phyloP scores from a whole-genome alignment of 2,113 vertebrate genomes.

The Pteruthius melanotis region DNA sequence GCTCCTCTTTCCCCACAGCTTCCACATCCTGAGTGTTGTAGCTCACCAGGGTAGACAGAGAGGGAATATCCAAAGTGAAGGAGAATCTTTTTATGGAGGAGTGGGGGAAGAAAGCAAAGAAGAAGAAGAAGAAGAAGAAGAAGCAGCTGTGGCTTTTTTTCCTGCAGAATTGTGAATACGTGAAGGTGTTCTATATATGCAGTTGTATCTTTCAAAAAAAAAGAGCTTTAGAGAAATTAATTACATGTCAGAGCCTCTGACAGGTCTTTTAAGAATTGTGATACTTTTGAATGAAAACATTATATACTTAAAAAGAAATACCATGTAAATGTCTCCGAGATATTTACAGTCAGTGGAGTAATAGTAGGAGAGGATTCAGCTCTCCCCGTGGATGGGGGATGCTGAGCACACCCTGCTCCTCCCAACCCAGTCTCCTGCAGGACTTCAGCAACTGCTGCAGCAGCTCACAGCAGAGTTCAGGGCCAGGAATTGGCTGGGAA shows the following conservation, averaged over 20 bases:
- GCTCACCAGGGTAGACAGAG: not conserved
- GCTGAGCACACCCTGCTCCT: not conserved
- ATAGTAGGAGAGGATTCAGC: slow-evolving; percentile 28
- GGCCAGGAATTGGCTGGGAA: not conserved
- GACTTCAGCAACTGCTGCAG: not conserved
- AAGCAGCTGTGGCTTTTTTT: slow-evolving; percentile 7
- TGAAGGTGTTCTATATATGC: slow-evolving; percentile 32
- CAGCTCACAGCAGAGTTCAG: not conserved
- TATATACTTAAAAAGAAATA: slow-evolving; percentile 66
- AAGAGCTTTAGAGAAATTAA: slow-evolving; percentile 67
- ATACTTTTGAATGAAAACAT: slow-evolving; percentile 70
- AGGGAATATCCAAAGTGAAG: not conserved
- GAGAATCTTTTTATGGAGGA: slow-evolving; percentile 34
- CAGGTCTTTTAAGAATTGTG: slow-evolving; percentile 66
- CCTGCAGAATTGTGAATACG: slow-evolving; percentile 55
- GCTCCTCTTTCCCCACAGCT: not conserved
- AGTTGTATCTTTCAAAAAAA: slow-evolving; percentile 35
- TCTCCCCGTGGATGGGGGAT: not conserved
- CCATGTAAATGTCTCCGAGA: slow-evolving; percentile 52
- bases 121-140: not conserved
- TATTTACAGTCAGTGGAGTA: slow-evolving; percentile 50
- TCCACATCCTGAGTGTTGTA: not conserved
- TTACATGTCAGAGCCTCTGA: slow-evolving; percentile 64
- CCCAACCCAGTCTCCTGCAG: not conserved
- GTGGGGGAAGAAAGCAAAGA: not conserved